These are phyloP conservation scores for Cryptophagus acutangulus DNA, from an alignment of 2,888 invertebrate genomes.

Conservation along the genomic window DNA sequence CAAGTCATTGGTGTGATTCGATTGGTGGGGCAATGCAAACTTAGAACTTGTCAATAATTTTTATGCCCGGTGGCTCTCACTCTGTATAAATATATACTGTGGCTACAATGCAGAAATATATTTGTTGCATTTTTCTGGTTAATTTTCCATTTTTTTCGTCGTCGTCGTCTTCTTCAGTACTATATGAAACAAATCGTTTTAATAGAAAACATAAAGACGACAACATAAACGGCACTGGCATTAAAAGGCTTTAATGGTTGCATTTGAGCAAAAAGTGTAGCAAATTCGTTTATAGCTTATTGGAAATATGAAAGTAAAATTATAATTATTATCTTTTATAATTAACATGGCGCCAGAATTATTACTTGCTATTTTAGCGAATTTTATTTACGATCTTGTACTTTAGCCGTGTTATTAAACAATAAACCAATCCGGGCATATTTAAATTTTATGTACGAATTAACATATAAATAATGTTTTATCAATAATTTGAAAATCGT, in stretches of 20 bases:
- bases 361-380: constrained; percentile 4
- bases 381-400: constrained; percentile 3
- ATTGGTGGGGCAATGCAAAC: constrained; percentile 31
- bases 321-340: constrained; percentile 11
- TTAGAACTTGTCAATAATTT: constrained; percentile 23
- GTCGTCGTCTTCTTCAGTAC: no score
- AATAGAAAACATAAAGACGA: constrained; percentile 1
- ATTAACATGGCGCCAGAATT: constrained; percentile 7
- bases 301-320: constrained; percentile 16
- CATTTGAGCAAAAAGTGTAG: constrained; percentile 16
- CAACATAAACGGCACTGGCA: neutral
- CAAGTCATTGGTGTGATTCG: constrained; percentile 43
- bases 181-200: constrained; percentile 1
- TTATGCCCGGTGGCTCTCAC: constrained; percentile 23
- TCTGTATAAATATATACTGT: neutral
- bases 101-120: no score
- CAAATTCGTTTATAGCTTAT: constrained; percentile 18
- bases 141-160: no score
- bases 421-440: constrained; percentile 4
- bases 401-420: constrained; percentile 6
- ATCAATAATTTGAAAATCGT: neutral
- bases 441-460: constrained; percentile 2
- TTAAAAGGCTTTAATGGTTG: constrained; percentile 4
- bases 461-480: constrained; percentile 5
- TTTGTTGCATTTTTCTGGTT: no score